Evolutionary conservation across 2,888 invertebrate genomes (phyloP).

Genomic region (Galerucella nymphaeae): DNA sequence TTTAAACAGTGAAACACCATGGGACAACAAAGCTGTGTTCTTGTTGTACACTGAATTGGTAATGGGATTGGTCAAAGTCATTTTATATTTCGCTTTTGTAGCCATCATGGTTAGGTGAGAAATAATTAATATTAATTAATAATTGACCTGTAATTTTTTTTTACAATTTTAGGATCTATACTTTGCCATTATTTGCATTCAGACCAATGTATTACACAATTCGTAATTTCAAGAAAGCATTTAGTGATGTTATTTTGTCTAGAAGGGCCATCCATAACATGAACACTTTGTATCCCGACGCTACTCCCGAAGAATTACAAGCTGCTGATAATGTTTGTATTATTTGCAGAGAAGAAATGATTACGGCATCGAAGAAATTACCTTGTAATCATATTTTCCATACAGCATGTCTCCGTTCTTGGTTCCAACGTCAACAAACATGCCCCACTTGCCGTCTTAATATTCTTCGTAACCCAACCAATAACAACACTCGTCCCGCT

Average conservation of each 20-base stretch:
- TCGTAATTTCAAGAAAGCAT: slow-evolving; percentile 96
- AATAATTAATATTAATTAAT: not conserved
- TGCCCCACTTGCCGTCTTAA: slow-evolving; percentile 98
- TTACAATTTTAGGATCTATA: slow-evolving; percentile 75
- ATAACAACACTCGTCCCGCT: slow-evolving; percentile 45
- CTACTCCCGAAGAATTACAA: slow-evolving; percentile 89
- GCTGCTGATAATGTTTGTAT: slow-evolving; percentile 98
- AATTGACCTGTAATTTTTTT: slow-evolving; percentile 1
- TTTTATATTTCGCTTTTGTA: slow-evolving; percentile 90
- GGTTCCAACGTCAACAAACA: slow-evolving; percentile 99
- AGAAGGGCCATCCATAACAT: slow-evolving; percentile 96
- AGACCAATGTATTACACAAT: slow-evolving; percentile 99
- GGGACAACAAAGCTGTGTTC: slow-evolving; percentile 99
- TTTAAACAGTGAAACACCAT: slow-evolving; percentile 92
- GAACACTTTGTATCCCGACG: slow-evolving; percentile 98
- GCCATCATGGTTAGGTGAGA: slow-evolving; percentile 83
- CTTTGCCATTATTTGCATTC: slow-evolving; percentile 97
- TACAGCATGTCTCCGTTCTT: slow-evolving; percentile 94
- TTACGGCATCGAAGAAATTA: slow-evolving; percentile 88
- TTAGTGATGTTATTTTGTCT: slow-evolving; percentile 96
- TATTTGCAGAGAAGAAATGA: slow-evolving; percentile 89
- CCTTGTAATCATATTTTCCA: slow-evolving; percentile 99
- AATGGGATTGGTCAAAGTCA: slow-evolving; percentile 83
- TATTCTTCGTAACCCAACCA: slow-evolving; percentile 65
- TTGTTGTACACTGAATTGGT: slow-evolving; percentile 95